These are phyloP conservation scores for Tiliqua scincoides DNA, from an alignment of 2,113 vertebrate species.

Conservation along the genomic window DNA sequence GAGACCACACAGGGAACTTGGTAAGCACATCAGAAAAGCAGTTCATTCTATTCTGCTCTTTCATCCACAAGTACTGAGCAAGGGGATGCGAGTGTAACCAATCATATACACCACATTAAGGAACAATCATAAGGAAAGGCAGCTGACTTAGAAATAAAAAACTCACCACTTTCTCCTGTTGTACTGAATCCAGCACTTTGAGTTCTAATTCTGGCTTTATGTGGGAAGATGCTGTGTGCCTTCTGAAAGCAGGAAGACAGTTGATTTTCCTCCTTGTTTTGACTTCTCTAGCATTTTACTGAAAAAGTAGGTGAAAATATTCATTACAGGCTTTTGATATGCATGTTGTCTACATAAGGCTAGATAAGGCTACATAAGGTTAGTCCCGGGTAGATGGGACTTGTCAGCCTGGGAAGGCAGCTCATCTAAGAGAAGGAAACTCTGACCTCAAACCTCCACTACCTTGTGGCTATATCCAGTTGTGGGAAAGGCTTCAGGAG, in stretches of 20 bases:
- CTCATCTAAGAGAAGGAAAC: too few relatives aligned
- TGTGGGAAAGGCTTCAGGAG: too few relatives aligned
- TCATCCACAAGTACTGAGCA: neutral
- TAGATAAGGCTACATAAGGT: too few relatives aligned
- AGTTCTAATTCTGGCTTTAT: neutral
- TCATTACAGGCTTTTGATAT: conserved; percentile 4
- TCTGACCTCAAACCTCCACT: too few relatives aligned
- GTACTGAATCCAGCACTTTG: neutral
- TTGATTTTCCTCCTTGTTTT: neutral
- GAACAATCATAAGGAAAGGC: neutral
- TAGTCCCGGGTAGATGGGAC: too few relatives aligned
- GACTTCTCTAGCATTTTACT: neutral
- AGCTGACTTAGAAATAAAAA: neutral
- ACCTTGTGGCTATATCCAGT: too few relatives aligned
- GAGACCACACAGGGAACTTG: neutral
- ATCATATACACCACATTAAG: neutral
- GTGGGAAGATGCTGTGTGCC: neutral
- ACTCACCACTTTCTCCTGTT: neutral
- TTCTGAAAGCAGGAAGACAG: neutral
- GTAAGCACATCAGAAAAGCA: neutral
- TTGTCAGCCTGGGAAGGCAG: too few relatives aligned
- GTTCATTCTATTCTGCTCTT: neutral
- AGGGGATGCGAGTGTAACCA: too few relatives aligned
- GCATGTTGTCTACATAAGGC: neutral
- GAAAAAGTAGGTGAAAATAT: neutral